Conservation (phyloP, 92 coral and sea anemone species). For the Porites divaricata region DNA sequence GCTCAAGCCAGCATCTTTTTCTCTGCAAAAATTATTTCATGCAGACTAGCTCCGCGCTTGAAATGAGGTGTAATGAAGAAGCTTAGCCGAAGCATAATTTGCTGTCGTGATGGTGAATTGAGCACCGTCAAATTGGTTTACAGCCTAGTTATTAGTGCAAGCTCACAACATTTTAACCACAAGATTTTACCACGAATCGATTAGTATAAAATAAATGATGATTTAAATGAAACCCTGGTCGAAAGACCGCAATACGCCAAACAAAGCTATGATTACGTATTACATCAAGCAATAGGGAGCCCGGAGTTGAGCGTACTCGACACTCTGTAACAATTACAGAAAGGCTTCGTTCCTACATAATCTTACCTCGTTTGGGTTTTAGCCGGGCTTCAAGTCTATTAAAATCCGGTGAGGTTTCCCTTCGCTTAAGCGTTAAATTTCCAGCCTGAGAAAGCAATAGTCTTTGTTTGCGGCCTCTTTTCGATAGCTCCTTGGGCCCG, state of each 20-base stretch:
- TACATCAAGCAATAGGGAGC: conserved; percentile 10
- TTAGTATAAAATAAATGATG: conserved; percentile 6
- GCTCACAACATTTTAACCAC: conserved; percentile 39
- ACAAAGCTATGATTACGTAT: not conserved
- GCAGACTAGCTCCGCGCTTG: not conserved
- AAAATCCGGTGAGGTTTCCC: conserved; percentile 91
- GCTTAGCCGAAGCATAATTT: conserved; percentile 6
- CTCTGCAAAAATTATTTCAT: not conserved
- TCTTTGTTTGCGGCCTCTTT: conserved; percentile 85
- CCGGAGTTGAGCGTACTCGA: conserved; percentile 3
- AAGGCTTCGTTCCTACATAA: not conserved
- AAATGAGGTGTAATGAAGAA: conserved; percentile 4
- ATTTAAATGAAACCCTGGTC: conserved; percentile 16
- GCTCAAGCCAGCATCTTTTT: conserved; percentile 29
- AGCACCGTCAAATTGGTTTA: conserved; percentile 40
- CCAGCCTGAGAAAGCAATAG: conserved; percentile 88
- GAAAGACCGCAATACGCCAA: conserved; percentile 17
- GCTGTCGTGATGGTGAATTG: conserved; percentile 24
- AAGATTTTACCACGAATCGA: conserved; percentile 25
- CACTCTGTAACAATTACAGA: not conserved
- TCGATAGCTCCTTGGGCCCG: conserved; percentile 71
- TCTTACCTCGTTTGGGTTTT: conserved; percentile 90
- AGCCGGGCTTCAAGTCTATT: conserved; percentile 69
- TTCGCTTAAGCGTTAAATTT: conserved; percentile 73
- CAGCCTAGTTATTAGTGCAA: conserved; percentile 38